phyloP scores from a whole-genome alignment of 2,113 vertebrate genomes.

The Zapornia atra region DNA sequence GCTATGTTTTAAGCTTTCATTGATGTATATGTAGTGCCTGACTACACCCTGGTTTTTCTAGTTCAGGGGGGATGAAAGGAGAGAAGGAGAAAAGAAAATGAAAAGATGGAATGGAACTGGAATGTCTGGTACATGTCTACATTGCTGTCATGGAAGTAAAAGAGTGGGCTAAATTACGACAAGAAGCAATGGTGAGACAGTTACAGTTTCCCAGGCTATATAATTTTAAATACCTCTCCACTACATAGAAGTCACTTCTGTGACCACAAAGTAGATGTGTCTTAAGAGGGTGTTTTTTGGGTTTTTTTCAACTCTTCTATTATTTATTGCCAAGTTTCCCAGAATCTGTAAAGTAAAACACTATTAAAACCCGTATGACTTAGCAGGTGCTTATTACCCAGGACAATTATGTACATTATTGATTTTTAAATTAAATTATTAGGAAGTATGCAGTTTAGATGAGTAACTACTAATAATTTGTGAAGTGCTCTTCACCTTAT shows the following conservation, averaged over 20 bases:
- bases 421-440: background rate
- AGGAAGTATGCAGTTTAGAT: background rate
- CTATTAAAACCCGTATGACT: background rate
- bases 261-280: background rate
- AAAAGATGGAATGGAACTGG: background rate
- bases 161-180: background rate
- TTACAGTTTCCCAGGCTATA: background rate
- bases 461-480: background rate
- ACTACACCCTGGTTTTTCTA: background rate
- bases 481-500: slow-evolving; percentile 9
- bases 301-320: background rate
- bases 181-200: background rate
- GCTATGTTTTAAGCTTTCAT: background rate
- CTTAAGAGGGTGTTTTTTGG: background rate
- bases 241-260: background rate
- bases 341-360: background rate
- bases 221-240: background rate
- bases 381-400: background rate
- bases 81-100: background rate
- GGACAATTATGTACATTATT: background rate
- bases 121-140: background rate
- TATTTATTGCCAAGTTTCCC: background rate
- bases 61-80: background rate
- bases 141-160: background rate
- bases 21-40: background rate